Evolutionary conservation across 2,888 invertebrate genomes (phyloP).

Genomic region (Antheraea yamamai): DNA sequence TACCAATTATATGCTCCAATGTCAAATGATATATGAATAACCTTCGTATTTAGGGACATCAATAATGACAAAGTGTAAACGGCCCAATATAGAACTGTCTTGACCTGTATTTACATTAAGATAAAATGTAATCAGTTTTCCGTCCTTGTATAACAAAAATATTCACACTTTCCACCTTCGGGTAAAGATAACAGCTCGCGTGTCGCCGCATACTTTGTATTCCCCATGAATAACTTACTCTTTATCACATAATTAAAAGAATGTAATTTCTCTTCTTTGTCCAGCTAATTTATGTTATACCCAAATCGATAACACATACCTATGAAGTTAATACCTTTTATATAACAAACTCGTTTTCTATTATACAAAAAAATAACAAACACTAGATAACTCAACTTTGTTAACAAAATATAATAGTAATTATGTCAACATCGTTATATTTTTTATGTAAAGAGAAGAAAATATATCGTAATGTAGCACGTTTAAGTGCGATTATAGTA

Average conservation of each 20-base stretch:
- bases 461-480: not conserved
- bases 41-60: not conserved
- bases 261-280: constrained; percentile 14
- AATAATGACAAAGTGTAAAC: not conserved
- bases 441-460: not conserved
- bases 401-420: not conserved
- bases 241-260: constrained; percentile 11
- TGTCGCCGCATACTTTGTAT: constrained; percentile 13
- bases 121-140: not conserved
- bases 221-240: constrained; percentile 9
- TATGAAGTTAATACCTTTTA: not conserved
- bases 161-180: not conserved
- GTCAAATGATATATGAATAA: not conserved
- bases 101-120: not conserved
- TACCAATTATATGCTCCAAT: not conserved
- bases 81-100: no score
- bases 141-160: not conserved
- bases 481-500: constrained; percentile 14
- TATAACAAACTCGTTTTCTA: not conserved
- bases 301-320: constrained; percentile 13
- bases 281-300: constrained; percentile 11
- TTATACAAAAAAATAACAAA: not conserved
- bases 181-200: constrained; percentile 1
- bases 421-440: not conserved
- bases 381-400: not conserved